These are phyloP conservation scores for Tonatia bakeri DNA, from an alignment of 2,113 vertebrate genomes.

Conservation along the genomic window DNA sequence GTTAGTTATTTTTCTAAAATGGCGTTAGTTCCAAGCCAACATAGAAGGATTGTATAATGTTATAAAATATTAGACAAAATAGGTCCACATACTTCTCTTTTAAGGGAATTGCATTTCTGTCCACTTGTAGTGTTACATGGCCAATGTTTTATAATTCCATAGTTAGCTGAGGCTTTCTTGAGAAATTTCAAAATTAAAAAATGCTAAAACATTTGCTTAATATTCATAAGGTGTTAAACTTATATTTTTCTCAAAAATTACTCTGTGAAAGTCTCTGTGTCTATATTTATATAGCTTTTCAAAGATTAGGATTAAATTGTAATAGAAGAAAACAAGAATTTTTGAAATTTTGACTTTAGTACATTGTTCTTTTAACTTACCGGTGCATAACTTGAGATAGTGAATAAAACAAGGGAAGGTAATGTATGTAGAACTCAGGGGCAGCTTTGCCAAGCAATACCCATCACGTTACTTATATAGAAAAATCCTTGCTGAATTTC, in stretches of 20 bases:
- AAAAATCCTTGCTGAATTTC: neutral
- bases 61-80: neutral
- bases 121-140: neutral
- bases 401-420: neutral
- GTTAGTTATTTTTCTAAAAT: neutral
- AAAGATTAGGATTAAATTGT: neutral
- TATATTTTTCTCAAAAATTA: neutral
- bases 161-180: neutral
- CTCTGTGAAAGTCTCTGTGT: neutral
- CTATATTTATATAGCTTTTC: neutral
- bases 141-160: neutral
- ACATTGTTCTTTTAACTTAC: neutral
- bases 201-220: neutral
- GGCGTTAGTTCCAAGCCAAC: neutral
- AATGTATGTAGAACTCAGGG: neutral
- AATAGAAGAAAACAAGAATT: neutral
- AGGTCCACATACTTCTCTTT: neutral
- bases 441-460: neutral
- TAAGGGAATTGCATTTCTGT: neutral
- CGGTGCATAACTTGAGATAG: neutral
- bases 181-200: neutral
- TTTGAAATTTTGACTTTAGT: neutral
- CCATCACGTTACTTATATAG: neutral
- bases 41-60: neutral
- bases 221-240: neutral